Percentiles rank a stretch among this genome's conserved stretches.
phyloP scores from a whole-genome alignment of 2,113 vertebrate genomes.

The Diglossa brunneiventris region DNA sequence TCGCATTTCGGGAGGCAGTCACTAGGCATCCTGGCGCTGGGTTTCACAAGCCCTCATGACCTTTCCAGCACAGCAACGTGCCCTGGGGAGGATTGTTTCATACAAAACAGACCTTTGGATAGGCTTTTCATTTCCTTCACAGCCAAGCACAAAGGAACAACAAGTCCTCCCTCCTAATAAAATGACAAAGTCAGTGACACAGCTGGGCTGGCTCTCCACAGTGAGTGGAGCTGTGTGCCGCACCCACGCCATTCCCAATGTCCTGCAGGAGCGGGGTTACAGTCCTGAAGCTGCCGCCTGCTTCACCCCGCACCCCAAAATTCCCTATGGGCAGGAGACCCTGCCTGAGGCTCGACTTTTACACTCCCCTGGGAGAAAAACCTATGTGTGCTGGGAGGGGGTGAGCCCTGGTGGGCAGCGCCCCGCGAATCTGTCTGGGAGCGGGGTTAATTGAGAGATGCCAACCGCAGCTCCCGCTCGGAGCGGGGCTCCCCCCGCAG shows the following conservation, averaged over 20 bases:
- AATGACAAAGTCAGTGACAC: neutral
- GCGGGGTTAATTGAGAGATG: neutral
- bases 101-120: constrained; percentile 54
- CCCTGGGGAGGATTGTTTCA: constrained; percentile 51
- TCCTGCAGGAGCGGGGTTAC: neutral
- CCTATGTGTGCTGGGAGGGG: fast-evolving
- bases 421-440: neutral
- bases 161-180: neutral
- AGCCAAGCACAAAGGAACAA: constrained; percentile 36
- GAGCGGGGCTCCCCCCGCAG: fast-evolving
- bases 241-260: neutral
- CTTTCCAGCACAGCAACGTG: constrained; percentile 13
- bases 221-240: fast-evolving
- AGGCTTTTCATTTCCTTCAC: constrained; percentile 47
- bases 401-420: neutral
- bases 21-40: neutral
- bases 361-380: neutral
- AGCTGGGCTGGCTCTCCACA: neutral
- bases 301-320: neutral
- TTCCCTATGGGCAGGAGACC: fast-evolving
- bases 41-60: constrained; percentile 34
- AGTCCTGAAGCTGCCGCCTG: neutral
- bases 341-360: neutral
- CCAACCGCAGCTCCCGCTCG: neutral
- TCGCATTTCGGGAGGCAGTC: neutral